Conservation (phyloP, 2,888 invertebrate species). For the Ophion ellenae region DNA sequence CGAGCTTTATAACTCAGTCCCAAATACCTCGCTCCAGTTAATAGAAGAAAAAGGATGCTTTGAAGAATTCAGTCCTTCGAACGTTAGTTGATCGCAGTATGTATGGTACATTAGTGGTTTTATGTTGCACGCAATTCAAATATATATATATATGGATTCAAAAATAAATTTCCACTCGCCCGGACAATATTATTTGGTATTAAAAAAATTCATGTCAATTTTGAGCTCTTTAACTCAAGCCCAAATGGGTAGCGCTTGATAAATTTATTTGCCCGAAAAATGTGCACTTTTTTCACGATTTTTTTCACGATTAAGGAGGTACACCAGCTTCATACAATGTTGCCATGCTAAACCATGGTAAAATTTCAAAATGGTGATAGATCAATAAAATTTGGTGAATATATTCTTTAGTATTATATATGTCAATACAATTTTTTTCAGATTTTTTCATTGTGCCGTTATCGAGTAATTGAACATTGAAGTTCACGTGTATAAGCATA, state of each 20-base stretch:
- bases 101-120: constrained; percentile 75
- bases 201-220: neutral
- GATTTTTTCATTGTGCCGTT: too few relatives aligned
- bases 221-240: neutral
- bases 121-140: constrained; percentile 30
- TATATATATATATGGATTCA: neutral
- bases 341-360: too few relatives aligned
- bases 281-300: neutral
- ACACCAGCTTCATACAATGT: too few relatives aligned
- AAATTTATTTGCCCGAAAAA: neutral
- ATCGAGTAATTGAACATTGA: too few relatives aligned
- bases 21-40: constrained; percentile 15
- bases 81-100: constrained; percentile 69
- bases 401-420: too few relatives aligned
- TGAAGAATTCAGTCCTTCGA: constrained; percentile 27
- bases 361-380: too few relatives aligned
- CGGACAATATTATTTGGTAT: neutral
- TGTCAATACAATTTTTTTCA: too few relatives aligned
- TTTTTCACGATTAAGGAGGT: too few relatives aligned
- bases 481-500: too few relatives aligned
- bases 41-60: neutral
- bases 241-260: neutral
- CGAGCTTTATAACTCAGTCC: constrained; percentile 7
- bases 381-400: too few relatives aligned
- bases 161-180: neutral